phyloP scores from a whole-genome alignment of 2,113 vertebrate species.

The Chunga burmeisteri region DNA sequence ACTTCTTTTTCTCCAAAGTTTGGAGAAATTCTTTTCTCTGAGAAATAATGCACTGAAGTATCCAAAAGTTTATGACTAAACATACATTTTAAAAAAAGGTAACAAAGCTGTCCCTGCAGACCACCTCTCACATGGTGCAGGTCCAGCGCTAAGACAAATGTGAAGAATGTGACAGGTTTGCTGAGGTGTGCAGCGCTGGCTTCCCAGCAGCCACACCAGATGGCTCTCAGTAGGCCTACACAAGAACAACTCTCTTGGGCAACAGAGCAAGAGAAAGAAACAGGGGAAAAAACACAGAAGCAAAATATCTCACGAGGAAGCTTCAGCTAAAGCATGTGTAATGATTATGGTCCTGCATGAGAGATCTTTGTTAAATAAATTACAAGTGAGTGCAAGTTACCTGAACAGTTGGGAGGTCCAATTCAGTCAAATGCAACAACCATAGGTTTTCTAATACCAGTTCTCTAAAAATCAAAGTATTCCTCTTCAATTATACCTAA shows the following conservation, averaged over 20 bases:
- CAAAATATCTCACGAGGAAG: background rate
- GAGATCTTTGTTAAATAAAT: background rate
- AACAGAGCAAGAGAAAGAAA: background rate
- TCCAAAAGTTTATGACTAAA: background rate
- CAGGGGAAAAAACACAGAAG: background rate
- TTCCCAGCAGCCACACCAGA: background rate
- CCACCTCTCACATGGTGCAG: background rate
- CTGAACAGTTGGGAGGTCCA: background rate
- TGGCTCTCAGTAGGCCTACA: background rate
- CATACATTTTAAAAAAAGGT: background rate
- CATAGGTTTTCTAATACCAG: background rate
- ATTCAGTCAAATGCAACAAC: background rate
- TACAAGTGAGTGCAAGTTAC: background rate
- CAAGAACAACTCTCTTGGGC: conserved; percentile 7
- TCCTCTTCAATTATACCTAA: background rate
- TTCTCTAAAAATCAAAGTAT: background rate
- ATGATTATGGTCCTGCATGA: background rate
- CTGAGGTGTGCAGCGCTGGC: background rate
- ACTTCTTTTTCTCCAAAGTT: background rate
- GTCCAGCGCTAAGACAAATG: background rate
- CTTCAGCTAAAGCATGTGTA: background rate
- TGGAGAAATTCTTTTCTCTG: background rate
- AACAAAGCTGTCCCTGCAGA: background rate
- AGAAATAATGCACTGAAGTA: background rate
- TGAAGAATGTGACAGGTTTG: background rate